phyloP scores from a whole-genome alignment of 2,797 vertebrate genomes.

The Pterois miles region DNA sequence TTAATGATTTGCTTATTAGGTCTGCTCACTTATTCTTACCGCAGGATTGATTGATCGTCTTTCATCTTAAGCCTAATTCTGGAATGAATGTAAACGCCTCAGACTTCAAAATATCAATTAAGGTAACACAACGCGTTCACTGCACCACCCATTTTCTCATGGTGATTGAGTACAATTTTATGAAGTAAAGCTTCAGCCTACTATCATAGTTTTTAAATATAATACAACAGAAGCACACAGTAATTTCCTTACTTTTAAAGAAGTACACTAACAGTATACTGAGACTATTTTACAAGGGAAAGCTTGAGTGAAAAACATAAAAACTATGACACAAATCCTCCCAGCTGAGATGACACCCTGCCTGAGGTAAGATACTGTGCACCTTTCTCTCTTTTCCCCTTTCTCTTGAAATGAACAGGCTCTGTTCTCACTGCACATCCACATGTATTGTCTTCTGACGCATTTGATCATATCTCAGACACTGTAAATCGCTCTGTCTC shows the following conservation, averaged over 20 bases:
- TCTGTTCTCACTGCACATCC: constrained; percentile 44
- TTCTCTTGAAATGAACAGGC: constrained; percentile 37
- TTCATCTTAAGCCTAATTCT: background rate
- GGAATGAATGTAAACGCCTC: constrained; percentile 5
- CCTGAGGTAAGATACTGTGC: constrained; percentile 50
- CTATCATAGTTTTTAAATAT: background rate
- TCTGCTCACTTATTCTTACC: constrained; percentile 23
- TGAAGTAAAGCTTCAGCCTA: background rate
- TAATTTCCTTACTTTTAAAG: background rate
- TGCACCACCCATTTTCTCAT: background rate
- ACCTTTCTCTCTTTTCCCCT: constrained; percentile 20
- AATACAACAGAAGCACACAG: background rate
- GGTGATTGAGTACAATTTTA: background rate
- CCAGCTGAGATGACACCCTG: constrained; percentile 54
- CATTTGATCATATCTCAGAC: constrained; percentile 62
- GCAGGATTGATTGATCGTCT: constrained; percentile 5
- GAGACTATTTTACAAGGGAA: background rate
- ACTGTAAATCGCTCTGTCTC: constrained; percentile 43
- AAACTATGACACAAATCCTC: constrained; percentile 27
- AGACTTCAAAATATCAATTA: constrained; percentile 1
- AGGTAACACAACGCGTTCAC: background rate
- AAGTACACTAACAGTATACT: background rate
- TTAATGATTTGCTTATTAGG: constrained; percentile 42
- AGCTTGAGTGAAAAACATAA: constrained; percentile 41
- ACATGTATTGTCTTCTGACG: constrained; percentile 53